Evolutionary conservation across 1,140 invertebrate genomes (phyloP).

Genomic region (Dreissena rostriformis): DNA sequence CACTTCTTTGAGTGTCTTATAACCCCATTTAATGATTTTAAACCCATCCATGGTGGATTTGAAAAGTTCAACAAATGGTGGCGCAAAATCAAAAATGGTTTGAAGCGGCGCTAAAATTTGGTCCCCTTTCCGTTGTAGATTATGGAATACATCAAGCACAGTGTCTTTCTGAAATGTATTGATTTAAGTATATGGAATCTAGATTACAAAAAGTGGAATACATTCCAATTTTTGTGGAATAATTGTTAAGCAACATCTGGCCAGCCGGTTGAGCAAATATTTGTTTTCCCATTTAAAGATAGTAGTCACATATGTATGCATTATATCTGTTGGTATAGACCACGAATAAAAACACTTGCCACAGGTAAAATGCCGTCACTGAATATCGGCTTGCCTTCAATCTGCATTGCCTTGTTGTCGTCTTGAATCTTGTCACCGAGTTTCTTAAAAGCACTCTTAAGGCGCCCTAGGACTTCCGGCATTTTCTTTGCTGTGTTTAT

Average conservation of each 20-base stretch:
- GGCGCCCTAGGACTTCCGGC: slow-evolving; percentile 8
- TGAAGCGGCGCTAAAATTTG: slow-evolving; percentile 13
- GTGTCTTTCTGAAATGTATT: slow-evolving; percentile 15
- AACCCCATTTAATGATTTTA: slow-evolving; percentile 13
- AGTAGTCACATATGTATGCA: too few relatives aligned
- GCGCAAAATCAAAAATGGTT: slow-evolving; percentile 10
- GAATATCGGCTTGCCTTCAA: neutral
- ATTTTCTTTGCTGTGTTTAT: slow-evolving; percentile 21
- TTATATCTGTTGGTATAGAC: too few relatives aligned
- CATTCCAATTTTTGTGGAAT: too few relatives aligned
- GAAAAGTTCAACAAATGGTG: slow-evolving; percentile 30
- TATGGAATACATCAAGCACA: neutral
- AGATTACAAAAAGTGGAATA: too few relatives aligned
- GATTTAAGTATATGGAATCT: too few relatives aligned
- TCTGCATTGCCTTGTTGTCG: neutral
- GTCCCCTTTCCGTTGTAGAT: slow-evolving; percentile 36
- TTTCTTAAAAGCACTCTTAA: slow-evolving; percentile 15
- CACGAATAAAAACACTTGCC: too few relatives aligned
- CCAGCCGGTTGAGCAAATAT: too few relatives aligned
- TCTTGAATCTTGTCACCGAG: neutral
- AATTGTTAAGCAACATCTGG: too few relatives aligned
- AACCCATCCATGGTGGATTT: slow-evolving; percentile 22
- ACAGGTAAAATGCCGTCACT: slow-evolving; percentile 9
- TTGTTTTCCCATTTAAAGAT: too few relatives aligned
- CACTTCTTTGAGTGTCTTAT: slow-evolving; percentile 25